Conservation (phyloP, 2,888 invertebrate genomes). For the Trileptium ribeirensis region DNA sequence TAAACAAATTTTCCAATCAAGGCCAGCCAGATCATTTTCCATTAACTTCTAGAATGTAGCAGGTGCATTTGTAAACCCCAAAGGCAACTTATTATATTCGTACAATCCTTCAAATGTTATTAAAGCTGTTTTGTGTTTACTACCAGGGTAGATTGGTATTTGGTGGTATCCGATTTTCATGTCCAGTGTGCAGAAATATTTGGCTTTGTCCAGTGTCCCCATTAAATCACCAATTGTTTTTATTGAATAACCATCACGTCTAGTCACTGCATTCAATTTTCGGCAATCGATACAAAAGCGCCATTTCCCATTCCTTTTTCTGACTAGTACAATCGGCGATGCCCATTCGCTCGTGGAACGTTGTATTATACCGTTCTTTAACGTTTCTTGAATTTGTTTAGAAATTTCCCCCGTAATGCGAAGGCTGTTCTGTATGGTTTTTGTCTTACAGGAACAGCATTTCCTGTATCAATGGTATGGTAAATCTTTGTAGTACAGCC, state of each 20-base stretch:
- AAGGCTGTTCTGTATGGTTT: not conserved
- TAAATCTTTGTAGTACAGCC: not conserved
- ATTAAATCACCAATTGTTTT: not conserved
- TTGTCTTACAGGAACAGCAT: not conserved
- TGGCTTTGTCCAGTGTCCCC: slow-evolving; percentile 1
- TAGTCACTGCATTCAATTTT: not conserved
- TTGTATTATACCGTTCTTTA: not conserved
- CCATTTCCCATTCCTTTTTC: not conserved
- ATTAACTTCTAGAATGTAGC: too few relatives aligned
- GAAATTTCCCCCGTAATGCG: not conserved
- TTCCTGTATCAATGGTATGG: not conserved
- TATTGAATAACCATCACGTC: not conserved
- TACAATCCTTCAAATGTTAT: too few relatives aligned
- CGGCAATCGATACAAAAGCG: slow-evolving; percentile 15
- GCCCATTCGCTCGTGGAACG: slow-evolving; percentile 9
- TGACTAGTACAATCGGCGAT: slow-evolving; percentile 3
- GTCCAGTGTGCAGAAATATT: too few relatives aligned
- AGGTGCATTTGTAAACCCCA: too few relatives aligned
- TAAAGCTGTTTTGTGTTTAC: too few relatives aligned
- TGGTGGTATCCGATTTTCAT: too few relatives aligned
- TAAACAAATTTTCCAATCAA: too few relatives aligned
- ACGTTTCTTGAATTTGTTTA: not conserved
- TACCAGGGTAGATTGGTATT: too few relatives aligned
- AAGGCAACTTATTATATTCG: too few relatives aligned
- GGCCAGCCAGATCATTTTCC: too few relatives aligned